These are phyloP conservation scores for Theonella swinhoei DNA, from an alignment of 37 sponge, comb jelly and placozoan genomes.

Conservation along the genomic window DNA sequence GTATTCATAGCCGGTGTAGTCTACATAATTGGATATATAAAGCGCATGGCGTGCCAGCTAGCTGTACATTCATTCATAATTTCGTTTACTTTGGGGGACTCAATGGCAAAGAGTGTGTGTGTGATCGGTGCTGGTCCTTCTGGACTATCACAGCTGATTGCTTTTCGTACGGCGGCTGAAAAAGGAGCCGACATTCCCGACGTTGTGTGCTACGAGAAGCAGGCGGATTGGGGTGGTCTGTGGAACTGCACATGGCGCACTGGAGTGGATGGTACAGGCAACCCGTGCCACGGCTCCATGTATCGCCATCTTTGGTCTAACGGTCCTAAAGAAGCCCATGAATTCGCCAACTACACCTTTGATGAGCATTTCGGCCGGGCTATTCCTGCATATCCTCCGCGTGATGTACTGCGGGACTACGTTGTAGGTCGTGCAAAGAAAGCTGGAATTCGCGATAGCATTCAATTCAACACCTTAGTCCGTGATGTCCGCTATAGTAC, in stretches of 20 bases:
- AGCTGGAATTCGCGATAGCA: slow-evolving; percentile 15
- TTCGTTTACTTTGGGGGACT: no score
- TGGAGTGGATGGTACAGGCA: slow-evolving; percentile 43
- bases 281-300: slow-evolving; percentile 30
- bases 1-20: no score
- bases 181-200: no score
- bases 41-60: no score
- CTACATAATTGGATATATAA: no score
- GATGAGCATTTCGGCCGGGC: slow-evolving; percentile 56
- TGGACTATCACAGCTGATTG: slow-evolving; percentile 12
- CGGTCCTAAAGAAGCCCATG: slow-evolving; percentile 49
- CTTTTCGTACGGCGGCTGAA: no score
- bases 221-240: slow-evolving; percentile 38
- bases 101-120: no score
- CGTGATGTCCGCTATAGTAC: slow-evolving; percentile 7
- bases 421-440: slow-evolving; percentile 17
- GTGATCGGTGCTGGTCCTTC: slow-evolving; percentile 44
- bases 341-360: slow-evolving; percentile 55
- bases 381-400: slow-evolving; percentile 51
- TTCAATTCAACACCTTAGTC: slow-evolving; percentile 20
- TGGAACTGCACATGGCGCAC: slow-evolving; percentile 49
- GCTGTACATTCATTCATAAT: no score
- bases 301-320: slow-evolving; percentile 56
- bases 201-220: slow-evolving; percentile 44
- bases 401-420: slow-evolving; percentile 49